phyloP scores from a whole-genome alignment of 92 coral and sea anemone species.

The Palythoa grandis region DNA sequence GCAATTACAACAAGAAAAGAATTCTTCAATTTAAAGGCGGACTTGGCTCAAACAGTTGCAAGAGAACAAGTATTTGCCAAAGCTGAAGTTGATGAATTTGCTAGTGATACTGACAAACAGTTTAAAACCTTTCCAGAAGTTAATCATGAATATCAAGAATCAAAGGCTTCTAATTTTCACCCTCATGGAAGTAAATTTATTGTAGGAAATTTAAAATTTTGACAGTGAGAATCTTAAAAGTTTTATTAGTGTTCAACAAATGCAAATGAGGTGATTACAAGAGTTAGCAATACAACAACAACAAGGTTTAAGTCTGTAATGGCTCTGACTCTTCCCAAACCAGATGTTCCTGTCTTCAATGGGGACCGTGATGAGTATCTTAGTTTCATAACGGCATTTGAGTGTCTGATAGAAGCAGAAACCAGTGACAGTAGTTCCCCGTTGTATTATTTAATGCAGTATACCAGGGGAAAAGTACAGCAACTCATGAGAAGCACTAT shows the following conservation, averaged over 20 bases:
- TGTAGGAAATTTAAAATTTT: background rate
- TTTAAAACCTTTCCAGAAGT: background rate
- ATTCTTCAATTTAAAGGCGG: background rate
- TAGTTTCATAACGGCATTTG: constrained; percentile 67
- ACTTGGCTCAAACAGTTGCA: background rate
- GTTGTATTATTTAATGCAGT: constrained; percentile 46
- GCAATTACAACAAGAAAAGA: background rate
- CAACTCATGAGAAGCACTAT: constrained; percentile 46
- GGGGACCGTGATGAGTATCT: constrained; percentile 70
- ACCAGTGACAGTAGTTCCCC: constrained; percentile 43
- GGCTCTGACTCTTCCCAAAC: constrained; percentile 48
- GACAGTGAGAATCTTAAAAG: background rate
- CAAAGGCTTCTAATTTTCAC: no score
- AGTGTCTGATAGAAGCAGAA: constrained; percentile 64
- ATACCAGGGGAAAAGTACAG: constrained; percentile 36
- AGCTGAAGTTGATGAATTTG: background rate
- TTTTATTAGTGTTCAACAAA: background rate
- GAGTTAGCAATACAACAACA: background rate
- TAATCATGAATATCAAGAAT: no score
- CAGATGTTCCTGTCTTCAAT: constrained; percentile 52
- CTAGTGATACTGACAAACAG: background rate
- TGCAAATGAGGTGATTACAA: background rate
- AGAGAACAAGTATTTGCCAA: background rate
- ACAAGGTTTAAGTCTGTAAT: background rate
- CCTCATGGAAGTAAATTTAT: no score